Evolutionary conservation across 2,888 invertebrate genomes (phyloP).

Genomic region (Caenorhabditis sp.): DNA sequence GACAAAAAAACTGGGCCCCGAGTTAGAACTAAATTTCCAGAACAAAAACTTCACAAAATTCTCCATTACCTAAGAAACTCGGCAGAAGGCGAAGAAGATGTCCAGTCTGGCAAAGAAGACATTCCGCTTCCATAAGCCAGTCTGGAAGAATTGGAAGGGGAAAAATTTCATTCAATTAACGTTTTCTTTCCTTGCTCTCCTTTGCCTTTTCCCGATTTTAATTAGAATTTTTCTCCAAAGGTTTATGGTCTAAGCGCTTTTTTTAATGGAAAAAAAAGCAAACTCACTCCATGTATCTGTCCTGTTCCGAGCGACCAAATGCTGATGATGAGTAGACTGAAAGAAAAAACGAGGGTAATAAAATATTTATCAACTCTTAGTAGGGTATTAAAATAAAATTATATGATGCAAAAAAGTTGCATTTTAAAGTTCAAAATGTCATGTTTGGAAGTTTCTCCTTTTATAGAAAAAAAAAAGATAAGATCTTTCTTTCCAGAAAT

Average conservation of each 20-base stretch:
- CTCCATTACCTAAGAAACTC: not conserved
- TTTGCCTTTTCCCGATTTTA: not conserved
- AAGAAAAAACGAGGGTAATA: not conserved
- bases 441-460: no score
- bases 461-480: no score
- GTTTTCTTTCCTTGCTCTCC: not conserved
- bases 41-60: no score
- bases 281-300: not conserved
- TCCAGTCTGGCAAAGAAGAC: not conserved
- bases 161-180: not conserved
- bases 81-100: not conserved
- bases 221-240: not conserved
- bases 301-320: not conserved
- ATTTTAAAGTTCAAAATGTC: no score
- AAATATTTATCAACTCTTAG: not conserved
- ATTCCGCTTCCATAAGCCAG: constrained; percentile 1
- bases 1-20: no score
- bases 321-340: constrained; percentile 1
- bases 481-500: no score
- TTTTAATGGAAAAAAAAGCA: not conserved
- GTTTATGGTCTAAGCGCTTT: not conserved
- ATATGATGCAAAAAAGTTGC: not conserved
- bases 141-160: not conserved
- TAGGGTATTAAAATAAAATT: not conserved
- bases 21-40: no score